Conservation (phyloP, 2,113 vertebrate genomes). For the Cercocebus atys region DNA sequence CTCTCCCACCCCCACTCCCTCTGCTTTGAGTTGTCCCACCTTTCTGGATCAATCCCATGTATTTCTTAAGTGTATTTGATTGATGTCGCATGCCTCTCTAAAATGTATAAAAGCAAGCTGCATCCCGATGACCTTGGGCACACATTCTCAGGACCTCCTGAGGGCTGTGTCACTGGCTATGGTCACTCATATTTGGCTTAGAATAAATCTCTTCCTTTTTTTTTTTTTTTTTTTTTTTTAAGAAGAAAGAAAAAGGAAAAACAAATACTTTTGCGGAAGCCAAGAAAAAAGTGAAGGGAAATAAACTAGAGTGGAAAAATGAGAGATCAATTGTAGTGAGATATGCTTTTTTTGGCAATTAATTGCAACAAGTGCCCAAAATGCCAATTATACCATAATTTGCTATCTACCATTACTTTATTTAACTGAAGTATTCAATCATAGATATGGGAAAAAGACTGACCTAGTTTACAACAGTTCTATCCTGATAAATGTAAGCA, state of each 20-base stretch:
- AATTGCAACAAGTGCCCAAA: neutral
- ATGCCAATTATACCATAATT: neutral
- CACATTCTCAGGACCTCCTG: too few species aligned
- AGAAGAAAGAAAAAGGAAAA: neutral
- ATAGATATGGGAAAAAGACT: neutral
- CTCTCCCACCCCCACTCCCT: too few species aligned
- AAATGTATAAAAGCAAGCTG: too few species aligned
- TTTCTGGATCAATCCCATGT: too few species aligned
- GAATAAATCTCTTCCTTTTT: too few species aligned
- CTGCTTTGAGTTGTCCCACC: too few species aligned
- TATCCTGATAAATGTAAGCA: neutral
- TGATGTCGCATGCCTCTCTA: too few species aligned
- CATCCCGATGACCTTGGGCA: too few species aligned
- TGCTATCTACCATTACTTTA: neutral
- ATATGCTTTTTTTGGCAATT: neutral
- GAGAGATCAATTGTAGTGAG: neutral
- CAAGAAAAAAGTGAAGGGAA: neutral
- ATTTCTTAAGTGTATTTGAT: too few species aligned
- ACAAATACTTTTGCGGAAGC: neutral
- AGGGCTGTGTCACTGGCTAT: too few species aligned
- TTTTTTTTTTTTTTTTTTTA: too few species aligned
- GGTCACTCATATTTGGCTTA: too few species aligned
- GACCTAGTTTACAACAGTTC: neutral
- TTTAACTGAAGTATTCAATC: neutral
- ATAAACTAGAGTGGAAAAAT: neutral